A percentile compares a stretch with the other conserved stretches of the same genome.
Evolutionary conservation across 2,113 vertebrate species (phyloP).

Genomic region (Galeopterus variegatus): DNA sequence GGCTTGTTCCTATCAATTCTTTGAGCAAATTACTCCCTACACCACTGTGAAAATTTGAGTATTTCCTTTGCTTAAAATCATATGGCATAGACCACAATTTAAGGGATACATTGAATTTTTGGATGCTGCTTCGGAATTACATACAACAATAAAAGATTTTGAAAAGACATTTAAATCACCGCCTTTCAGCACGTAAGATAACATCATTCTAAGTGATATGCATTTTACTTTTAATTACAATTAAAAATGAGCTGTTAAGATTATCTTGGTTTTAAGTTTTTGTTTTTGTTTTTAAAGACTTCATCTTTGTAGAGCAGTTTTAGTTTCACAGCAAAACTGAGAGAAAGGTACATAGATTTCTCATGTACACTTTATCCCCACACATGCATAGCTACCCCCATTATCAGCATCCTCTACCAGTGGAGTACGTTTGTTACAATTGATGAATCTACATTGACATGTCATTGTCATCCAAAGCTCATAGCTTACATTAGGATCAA

Average conservation of each 20-base stretch:
- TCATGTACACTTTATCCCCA: too few species aligned
- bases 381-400: not conserved
- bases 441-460: not conserved
- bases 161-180: not conserved
- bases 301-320: not conserved
- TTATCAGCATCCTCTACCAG: not conserved
- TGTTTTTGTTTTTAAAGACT: not conserved
- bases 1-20: not conserved
- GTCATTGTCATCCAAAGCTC: not conserved
- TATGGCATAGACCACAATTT: not conserved
- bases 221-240: constrained; percentile 42
- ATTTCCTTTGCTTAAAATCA: constrained; percentile 37
- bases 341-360: not conserved
- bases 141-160: not conserved
- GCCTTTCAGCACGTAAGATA: constrained; percentile 7
- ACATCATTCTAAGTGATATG: not conserved
- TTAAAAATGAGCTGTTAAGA: constrained; percentile 22
- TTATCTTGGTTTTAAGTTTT: constrained; percentile 29
- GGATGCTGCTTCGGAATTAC: constrained; percentile 24
- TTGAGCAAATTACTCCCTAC: constrained; percentile 18
- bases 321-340: not conserved
- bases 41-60: not conserved
- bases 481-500: not conserved
- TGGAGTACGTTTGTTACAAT: not conserved
- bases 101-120: not conserved